Base-by-base conservation (phyloP, 2,888 invertebrate species). In the Raillietiella orientalis region DNA sequence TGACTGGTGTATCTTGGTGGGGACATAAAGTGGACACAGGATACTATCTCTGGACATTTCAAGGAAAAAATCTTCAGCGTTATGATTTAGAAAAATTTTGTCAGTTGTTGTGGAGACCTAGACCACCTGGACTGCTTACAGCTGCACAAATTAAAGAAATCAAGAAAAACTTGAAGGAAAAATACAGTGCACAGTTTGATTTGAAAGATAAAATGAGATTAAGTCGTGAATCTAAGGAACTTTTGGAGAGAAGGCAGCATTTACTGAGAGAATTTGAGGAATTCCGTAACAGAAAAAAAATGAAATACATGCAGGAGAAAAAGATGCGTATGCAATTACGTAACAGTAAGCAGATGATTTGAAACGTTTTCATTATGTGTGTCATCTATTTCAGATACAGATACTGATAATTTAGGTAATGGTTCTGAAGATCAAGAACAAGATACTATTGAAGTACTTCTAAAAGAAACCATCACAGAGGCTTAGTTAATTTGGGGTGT, bases 41-140 rank as follows among this genome's bases (percentile, higher is more conserved):
- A 3, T 96, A 79, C 50, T 82, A 84, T 60, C 64, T 96, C 41
- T 90, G 90, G 72, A 79, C 82, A 17, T 93, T 96, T 66, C 93
- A 96, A 53, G 66, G 66, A 3, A 55, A 59, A 34, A 54, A 67
- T 31, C 44, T 74, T 24, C 59, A 62, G 35, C 56, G 87, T 39
- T 67, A 77, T 32, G 71, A 72, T 48, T 55, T 84, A 36, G 90
- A 87, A 38, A 66, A 67, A 25, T 87, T 96, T 46, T 77, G 79
- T 28, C 82, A 90, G 50, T 63, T 84, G 43, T 54, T 77, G 41
- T 96, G 93, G 93, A 58, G 96, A 35, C 96, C 96, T 13, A 58
- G 93, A 21, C 87, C 90, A 0, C 62, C 71, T 1, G 65, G 77
- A 16, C 55, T 84, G 16, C 57, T 99, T 2, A 48, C 62, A 0